Conservation (phyloP, 2,888 invertebrate species). For the Drosophila buzzatii region DNA sequence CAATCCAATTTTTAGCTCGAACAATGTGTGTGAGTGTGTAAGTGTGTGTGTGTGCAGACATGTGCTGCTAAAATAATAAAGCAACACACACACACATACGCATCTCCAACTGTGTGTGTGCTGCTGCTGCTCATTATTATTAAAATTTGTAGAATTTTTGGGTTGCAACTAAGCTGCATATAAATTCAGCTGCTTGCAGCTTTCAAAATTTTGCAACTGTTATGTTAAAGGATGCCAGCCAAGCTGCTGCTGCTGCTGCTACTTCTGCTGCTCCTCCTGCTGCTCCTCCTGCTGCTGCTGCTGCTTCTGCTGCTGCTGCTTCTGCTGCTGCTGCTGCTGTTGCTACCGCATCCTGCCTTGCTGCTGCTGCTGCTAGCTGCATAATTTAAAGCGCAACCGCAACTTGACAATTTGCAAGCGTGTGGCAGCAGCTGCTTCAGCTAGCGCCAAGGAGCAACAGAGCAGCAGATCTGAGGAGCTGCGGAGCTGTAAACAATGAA, state of each 20-base stretch:
- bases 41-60: constrained; percentile 49
- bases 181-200: constrained; percentile 72
- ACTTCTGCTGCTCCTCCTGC: not conserved
- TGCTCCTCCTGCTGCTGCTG: constrained; percentile 16
- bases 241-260: constrained; percentile 28
- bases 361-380: constrained; percentile 38
- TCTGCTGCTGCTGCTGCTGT: constrained; percentile 20
- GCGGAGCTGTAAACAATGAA: constrained; percentile 39
- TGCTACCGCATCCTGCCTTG: constrained; percentile 8
- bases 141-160: constrained; percentile 80
- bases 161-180: constrained; percentile 80
- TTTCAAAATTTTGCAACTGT: constrained; percentile 53
- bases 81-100: constrained; percentile 50
- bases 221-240: constrained; percentile 56
- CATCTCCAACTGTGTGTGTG: not conserved
- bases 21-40: constrained; percentile 55
- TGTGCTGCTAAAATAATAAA: constrained; percentile 77
- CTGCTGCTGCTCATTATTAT: constrained; percentile 72
- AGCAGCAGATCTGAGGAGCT: not conserved
- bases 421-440: constrained; percentile 56
- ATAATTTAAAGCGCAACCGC: constrained; percentile 80
- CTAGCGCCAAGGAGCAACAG: constrained; percentile 1
- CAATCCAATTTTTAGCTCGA: constrained; percentile 73
- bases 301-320: not conserved
- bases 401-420: constrained; percentile 77